These are phyloP conservation scores for Palythoa grandis DNA, from an alignment of 92 coral and sea anemone genomes.

Conservation along the genomic window DNA sequence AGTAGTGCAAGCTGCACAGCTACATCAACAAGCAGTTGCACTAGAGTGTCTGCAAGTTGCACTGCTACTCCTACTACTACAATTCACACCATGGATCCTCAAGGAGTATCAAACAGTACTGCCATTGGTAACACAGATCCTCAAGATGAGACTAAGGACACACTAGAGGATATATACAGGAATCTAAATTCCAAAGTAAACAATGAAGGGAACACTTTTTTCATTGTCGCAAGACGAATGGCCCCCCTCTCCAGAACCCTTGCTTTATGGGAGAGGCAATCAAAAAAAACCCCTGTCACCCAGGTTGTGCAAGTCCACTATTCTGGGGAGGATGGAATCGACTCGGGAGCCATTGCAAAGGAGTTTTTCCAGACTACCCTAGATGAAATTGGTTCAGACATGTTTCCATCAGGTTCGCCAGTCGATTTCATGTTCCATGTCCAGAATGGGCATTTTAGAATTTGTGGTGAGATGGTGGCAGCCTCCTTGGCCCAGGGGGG, in stretches of 20 bases:
- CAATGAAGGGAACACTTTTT: conserved; percentile 26
- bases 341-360: conserved; percentile 53
- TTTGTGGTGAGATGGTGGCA: conserved; percentile 53
- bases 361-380: conserved; percentile 45
- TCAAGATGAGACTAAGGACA: conserved; percentile 25
- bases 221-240: conserved; percentile 36
- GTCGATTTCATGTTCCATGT: conserved; percentile 40
- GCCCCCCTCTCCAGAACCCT: conserved; percentile 48
- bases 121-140: conserved; percentile 20
- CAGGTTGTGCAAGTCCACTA: conserved; percentile 40
- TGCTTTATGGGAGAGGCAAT: conserved; percentile 49
- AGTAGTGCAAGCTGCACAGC: conserved; percentile 22
- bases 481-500: conserved; percentile 40
- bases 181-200: conserved; percentile 27
- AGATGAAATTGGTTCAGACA: conserved; percentile 37
- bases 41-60: not conserved
- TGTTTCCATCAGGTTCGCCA: conserved; percentile 48
- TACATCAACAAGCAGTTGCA: conserved; percentile 13
- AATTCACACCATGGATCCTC: conserved; percentile 20
- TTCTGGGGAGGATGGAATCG: conserved; percentile 51
- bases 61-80: conserved; percentile 27
- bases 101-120: conserved; percentile 22
- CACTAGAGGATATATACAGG: conserved; percentile 22
- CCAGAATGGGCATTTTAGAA: conserved; percentile 40
- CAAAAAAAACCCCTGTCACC: conserved; percentile 35